Evolutionary conservation across 2,888 invertebrate genomes (phyloP), one percentile per base, ranked within the genome.

Genomic region (Mactromeris polynyma): DNA sequence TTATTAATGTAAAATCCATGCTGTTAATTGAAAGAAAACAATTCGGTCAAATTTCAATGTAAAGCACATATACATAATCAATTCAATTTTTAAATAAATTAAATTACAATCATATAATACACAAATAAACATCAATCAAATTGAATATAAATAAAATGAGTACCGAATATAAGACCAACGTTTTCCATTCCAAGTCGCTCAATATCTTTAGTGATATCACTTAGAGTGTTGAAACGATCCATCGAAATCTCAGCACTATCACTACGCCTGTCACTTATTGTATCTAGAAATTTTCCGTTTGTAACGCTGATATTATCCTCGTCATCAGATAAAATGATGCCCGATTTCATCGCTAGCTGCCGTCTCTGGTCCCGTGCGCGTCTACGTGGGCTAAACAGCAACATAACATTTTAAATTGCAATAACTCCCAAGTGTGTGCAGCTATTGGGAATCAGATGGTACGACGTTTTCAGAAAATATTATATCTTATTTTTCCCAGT

Each of bases 211-310:
- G 33, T 73, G 31, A 73, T 73, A 73, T 73, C 73, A 33, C 33
- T 33, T 4, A 73, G 19, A 36, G 73, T 73, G 73, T 73, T 73
- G 36, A 73, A 73, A 33, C 73, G 73, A 73, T 73, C 73, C 73
- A 73, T 73, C 36, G 73, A 73, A 36, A 36, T 19, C 36, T 73
- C 73, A 17, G 36, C 3, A 73, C 14, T 73, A 36, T 73, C 73
- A 36, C 73, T 73, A 36, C 73, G 73, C 36, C 73, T 33, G 73
- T 73, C 73, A 73, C 73, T 73, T 73, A 73, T 73, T 36, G 73
- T 17, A 33, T 73, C 73, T 36, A 73, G 73, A 73, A 17, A 73
- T 33, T 73, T 73, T 19, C 73, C 73, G 0, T 33, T 73, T 36
- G 73, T 36, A 36, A 9, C 36, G 73, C 36, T 33, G 17, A 36